These are phyloP conservation scores for Polypedilum pembai DNA, from an alignment of 1,140 invertebrate genomes.

Conservation along the genomic window DNA sequence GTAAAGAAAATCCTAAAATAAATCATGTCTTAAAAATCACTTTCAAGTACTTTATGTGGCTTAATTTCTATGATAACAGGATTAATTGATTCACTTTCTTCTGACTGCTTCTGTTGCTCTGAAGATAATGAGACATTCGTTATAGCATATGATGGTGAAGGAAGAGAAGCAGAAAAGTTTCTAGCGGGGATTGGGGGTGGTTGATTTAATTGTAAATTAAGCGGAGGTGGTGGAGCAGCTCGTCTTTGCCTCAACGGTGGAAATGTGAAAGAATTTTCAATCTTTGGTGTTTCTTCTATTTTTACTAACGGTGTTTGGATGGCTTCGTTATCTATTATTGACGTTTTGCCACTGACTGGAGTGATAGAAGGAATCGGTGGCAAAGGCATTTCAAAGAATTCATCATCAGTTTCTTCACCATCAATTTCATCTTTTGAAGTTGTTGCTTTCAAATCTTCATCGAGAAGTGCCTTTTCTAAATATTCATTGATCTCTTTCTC, in stretches of 20 bases:
- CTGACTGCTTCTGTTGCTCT: not conserved
- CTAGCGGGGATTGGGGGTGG: not conserved
- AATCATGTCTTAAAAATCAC: slow-evolving; percentile 10
- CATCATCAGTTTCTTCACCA: slow-evolving; percentile 4
- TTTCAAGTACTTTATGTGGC: not conserved
- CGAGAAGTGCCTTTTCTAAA: not conserved
- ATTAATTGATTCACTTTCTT: not conserved
- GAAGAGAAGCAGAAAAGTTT: not conserved
- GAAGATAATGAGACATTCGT: not conserved
- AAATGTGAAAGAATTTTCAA: not conserved
- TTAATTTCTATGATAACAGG: not conserved
- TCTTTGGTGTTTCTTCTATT: not conserved
- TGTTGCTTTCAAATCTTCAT: not conserved
- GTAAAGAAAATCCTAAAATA: too few species aligned
- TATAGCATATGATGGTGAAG: not conserved
- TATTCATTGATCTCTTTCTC: slow-evolving; percentile 15
- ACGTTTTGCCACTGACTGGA: not conserved
- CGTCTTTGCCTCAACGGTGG: not conserved
- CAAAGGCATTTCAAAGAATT: slow-evolving; percentile 19
- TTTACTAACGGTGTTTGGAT: not conserved
- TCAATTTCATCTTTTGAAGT: slow-evolving; percentile 1
- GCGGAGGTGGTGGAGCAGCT: not conserved
- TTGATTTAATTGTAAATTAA: not conserved
- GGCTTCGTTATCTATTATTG: slow-evolving; percentile 1
- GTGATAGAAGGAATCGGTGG: not conserved